These are phyloP conservation scores for Drosophila imparisetae DNA, from an alignment of 2,888 invertebrate genomes.

Conservation along the genomic window DNA sequence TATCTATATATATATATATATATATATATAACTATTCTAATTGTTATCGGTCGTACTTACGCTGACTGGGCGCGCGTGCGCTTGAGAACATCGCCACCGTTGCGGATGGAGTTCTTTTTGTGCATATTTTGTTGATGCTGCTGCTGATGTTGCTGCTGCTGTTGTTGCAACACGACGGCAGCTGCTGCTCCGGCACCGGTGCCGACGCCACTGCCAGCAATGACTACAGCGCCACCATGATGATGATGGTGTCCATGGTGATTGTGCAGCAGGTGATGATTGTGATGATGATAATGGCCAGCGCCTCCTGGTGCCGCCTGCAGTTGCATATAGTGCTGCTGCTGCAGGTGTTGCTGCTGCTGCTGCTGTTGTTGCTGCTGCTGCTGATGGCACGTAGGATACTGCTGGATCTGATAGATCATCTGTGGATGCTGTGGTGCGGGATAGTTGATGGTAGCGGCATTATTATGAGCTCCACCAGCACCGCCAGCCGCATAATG, in stretches of 20 bases:
- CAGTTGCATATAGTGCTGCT: conserved; percentile 67
- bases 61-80: conserved; percentile 88
- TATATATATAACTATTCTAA: neutral
- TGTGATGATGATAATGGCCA: conserved; percentile 70
- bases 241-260: conserved; percentile 83
- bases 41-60: conserved; percentile 85
- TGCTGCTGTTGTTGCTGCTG: conserved; percentile 68
- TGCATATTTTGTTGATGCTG: conserved; percentile 84
- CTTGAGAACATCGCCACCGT: conserved; percentile 88
- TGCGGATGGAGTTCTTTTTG: conserved; percentile 88
- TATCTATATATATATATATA: neutral
- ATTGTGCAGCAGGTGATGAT: conserved; percentile 80
- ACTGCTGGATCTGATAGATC: conserved; percentile 81
- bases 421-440: conserved; percentile 80
- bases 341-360: conserved; percentile 61
- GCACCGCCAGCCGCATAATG: conserved; percentile 69
- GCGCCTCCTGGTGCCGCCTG: conserved; percentile 35
- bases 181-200: conserved; percentile 69
- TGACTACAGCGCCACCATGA: conserved; percentile 84
- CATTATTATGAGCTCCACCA: conserved; percentile 73
- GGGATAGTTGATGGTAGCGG: conserved; percentile 74
- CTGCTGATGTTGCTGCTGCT: conserved; percentile 78
- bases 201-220: conserved; percentile 83
- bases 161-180: conserved; percentile 47
- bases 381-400: conserved; percentile 84